Base-by-base conservation (phyloP, 2,113 vertebrate species). In the Heterotis niloticus region DNA sequence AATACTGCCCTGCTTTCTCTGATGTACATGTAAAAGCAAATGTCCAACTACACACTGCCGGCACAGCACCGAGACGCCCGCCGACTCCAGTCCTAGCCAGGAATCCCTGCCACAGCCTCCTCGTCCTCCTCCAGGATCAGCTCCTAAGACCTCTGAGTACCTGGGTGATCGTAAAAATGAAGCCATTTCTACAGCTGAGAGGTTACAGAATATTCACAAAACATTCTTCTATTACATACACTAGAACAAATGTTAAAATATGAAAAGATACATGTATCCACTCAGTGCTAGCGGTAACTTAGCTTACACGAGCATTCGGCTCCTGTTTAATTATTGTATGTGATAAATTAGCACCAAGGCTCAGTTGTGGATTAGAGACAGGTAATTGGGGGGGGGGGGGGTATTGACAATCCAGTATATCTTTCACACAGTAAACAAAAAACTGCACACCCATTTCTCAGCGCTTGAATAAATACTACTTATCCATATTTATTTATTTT, bases 381-480 rank as follows among this genome's bases (percentile, higher is more conserved):
- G 60, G 16, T 62, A 52, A 44, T 44, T 44, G 3, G 7, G 57
- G 1, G 0, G 13, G 26, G 17, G 57, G 16, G 28, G 56, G 23
- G 1, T 57, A 26, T 16, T 26, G 57, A 56, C 28, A 18, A n/a
- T 17, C 20, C 59, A 64, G 10, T n/a, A 18, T 18, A n/a, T n/a
- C n/a, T 62, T 20, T 28, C 29, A 73, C 34, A 26, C 34, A 18
- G 34, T 75, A 29, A 75, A 29, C 10, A 64, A 10, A 64, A 75
- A 56, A 59, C 11, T 73, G 24, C 26, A 64, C 18, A 64, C 13
- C 29, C 74, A 75, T 44, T 54, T 75, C n/a, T 52, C 57, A 75
- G 74, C 7, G 20, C 18, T 64, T 64, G 28, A 75, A 75, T 75
- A 75, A 75, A 75, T 44, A 75, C 56, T 75, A 64, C 74, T 60